Evolutionary conservation across 2,113 vertebrate genomes (phyloP), one percentile per base, ranked within the genome.

Genomic region (Halichoerus grypus): DNA sequence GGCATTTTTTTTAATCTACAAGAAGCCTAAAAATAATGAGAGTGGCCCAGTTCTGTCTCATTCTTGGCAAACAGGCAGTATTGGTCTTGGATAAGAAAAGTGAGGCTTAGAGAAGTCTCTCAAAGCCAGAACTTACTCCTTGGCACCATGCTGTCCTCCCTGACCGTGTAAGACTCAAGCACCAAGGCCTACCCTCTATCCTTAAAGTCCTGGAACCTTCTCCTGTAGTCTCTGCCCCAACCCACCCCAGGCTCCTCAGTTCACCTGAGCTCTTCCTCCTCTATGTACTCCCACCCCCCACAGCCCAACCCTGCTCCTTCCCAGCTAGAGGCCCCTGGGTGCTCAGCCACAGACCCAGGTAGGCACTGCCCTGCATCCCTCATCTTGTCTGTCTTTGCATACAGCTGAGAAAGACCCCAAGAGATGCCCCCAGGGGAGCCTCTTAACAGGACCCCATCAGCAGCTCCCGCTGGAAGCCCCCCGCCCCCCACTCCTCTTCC

Each of bases 41-140:
- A 33, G 72, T 98, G 97, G 63, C 96, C 97, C 94, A 94, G 88
- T 98, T 98, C 97, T 96, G 97, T 97, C 96, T 98, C 74, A 5
- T 31, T 65, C 90, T 72, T 98, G 92, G 95, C 94, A 87, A 86
- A 80, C 26, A 95, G 39, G 51, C 72, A 74, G 12, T 2, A 53
- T 46, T 24, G 79, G 74, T 71, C 79, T 92, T 59, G 33, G 67
- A 22, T 51, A 85, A 88, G 51, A 76, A 87, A 87, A 85, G 49
- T 0, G 51, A 94, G 88, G 65, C 46, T 87, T 26, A 3, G 81
- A 65, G 65, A 24, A 81, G n/a, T 59, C 7, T 0, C 55, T 36
- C 49, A 51, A 16, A 24, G 61, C 76, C 84, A 26, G 76, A 10
- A 19, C 59, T 63, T 22, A 10, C 7, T 39, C 21, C 42, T 18